Evolutionary conservation across 2,113 vertebrate genomes (phyloP), one percentile per base, ranked within the genome.

Genomic region (Cyanoliseus patagonus): DNA sequence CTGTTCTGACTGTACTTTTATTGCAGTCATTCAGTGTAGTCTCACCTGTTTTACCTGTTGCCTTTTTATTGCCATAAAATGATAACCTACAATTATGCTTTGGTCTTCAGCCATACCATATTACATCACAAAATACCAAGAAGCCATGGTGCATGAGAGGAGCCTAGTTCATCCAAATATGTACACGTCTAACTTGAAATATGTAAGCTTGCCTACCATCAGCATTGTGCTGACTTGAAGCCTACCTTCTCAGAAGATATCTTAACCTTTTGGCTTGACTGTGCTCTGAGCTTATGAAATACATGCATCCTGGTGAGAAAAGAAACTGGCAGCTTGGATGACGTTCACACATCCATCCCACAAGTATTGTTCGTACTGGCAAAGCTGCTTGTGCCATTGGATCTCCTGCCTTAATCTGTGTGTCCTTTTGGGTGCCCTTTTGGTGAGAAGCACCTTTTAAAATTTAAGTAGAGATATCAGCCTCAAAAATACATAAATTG

Each of bases 41-140:
- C 87, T 94, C 89, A 87, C 86, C 76, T 86, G 81, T 86, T 96
- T 77, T 90, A 86, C 91, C 87, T 95, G 86, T 78, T 95, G 64
- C 64, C 31, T 88, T 92, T 91, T 87, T 74, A 47, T 72, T 80
- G 82, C 57, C 79, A 44, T 75, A 44, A 81, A 88, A 62, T 10
- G 27, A 53, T 83, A 74, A 90, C 85, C 74, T 96, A 17, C 47
- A 85, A 53, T 85, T 89, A 70, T 25, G 35, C 77, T 57, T 76
- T 31, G 11, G 59, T 90, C 51, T 74, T 90, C 82, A 76, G 77
- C 79, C 59, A 4, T 67, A 1, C 69, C 28, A 0, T 44, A 33
- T 75, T 63, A 52, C 16, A 52, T 66, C 44, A 53, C 30, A 67
- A 62, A 87, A 28, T 37, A 13, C 25, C 3, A 0, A 17, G 87